Conservation (phyloP, 2,113 vertebrate species). For the Excalfactoria chinensis region DNA sequence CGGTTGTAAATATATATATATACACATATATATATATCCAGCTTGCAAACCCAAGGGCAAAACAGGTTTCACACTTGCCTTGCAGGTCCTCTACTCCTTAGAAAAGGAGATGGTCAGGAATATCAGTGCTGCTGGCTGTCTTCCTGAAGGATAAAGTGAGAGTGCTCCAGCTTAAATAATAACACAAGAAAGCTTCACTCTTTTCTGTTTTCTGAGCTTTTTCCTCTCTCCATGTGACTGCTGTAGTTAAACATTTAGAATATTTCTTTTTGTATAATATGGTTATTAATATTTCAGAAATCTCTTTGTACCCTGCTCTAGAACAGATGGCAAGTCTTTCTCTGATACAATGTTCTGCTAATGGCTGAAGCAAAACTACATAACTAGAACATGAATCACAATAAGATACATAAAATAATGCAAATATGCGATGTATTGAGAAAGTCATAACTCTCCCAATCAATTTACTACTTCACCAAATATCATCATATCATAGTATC, state of each 20-base stretch:
- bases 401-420: not conserved
- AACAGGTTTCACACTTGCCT: not conserved
- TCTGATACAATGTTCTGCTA: conserved; percentile 29
- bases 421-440: not conserved
- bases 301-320: conserved; percentile 35
- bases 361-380: conserved; percentile 16
- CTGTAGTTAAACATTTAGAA: conserved; percentile 9
- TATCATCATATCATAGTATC: no score
- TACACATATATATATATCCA: not conserved
- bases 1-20: not conserved
- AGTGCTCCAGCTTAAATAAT: not conserved
- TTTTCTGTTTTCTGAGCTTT: not conserved
- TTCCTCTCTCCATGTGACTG: not conserved
- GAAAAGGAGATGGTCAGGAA: not conserved
- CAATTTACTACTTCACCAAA: conserved; percentile 7
- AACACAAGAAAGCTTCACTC: not conserved
- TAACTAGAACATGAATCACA: conserved; percentile 8
- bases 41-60: not conserved
- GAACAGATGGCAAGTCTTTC: conserved; percentile 25
- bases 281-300: conserved; percentile 35
- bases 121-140: not conserved
- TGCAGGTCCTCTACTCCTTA: not conserved
- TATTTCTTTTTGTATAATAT: not conserved
- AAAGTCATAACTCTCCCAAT: conserved; percentile 10
- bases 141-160: not conserved